phyloP scores from a whole-genome alignment of 2,113 vertebrate species.

The Crypturellus undulatus region DNA sequence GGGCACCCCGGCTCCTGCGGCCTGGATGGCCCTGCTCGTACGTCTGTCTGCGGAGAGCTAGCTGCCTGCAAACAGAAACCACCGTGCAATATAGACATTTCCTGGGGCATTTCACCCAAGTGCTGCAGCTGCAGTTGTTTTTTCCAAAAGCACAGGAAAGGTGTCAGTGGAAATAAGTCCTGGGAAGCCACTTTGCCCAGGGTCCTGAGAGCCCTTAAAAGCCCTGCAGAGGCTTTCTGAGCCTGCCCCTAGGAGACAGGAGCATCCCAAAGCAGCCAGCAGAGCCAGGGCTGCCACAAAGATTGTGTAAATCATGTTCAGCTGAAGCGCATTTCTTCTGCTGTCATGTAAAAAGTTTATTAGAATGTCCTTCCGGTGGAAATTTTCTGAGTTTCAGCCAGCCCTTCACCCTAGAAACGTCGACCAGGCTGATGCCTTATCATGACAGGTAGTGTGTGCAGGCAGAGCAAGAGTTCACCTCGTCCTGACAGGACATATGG shows the following conservation, averaged over 20 bases:
- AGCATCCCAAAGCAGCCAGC: neutral
- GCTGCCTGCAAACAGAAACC: neutral
- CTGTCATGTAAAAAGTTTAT: neutral
- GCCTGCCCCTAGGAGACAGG: neutral
- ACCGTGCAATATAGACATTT: neutral
- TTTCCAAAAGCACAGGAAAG: rapidly evolving
- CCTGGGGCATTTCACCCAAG: neutral
- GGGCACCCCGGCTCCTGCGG: neutral
- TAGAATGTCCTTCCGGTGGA: neutral
- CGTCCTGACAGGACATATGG: neutral
- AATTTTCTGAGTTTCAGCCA: neutral
- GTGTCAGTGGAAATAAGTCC: neutral
- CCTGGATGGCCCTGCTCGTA: rapidly evolving
- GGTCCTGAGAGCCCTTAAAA: neutral
- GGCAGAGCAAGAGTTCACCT: neutral
- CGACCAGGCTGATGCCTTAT: neutral
- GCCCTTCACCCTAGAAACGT: neutral
- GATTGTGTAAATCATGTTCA: neutral
- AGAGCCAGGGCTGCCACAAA: neutral
- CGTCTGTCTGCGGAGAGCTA: neutral
- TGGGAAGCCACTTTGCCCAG: neutral
- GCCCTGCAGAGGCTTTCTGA: neutral
- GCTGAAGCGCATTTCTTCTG: neutral
- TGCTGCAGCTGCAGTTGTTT: neutral
- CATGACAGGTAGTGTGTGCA: neutral